phyloP scores from a whole-genome alignment of 2,888 invertebrate species.

The Tipula confusa region DNA sequence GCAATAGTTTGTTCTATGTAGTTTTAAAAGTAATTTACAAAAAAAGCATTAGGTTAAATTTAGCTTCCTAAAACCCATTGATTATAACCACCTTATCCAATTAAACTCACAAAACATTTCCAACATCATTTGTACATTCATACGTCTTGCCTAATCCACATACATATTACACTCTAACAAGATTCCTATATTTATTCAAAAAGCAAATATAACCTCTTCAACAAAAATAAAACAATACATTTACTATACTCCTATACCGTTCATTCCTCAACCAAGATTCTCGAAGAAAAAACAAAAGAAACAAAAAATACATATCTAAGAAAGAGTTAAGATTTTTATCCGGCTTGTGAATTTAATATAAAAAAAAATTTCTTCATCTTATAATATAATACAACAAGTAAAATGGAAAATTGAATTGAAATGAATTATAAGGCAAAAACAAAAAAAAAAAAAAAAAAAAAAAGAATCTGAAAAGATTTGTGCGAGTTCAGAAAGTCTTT shows the following conservation, averaged over 20 bases:
- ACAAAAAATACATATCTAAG: not conserved
- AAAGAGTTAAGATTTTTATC: conserved; percentile 25
- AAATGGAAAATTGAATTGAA: conserved; percentile 20
- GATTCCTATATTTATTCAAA: not conserved
- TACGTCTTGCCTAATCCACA: not conserved
- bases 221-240: not conserved
- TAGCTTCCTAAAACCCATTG: too few relatives aligned
- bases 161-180: not conserved
- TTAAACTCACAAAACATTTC: not conserved
- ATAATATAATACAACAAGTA: conserved; percentile 12
- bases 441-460: not conserved
- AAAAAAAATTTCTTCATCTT: conserved; percentile 3
- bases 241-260: not conserved
- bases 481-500: conserved; percentile 21
- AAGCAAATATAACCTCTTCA: not conserved
- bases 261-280: not conserved
- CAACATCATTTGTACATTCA: not conserved
- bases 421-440: not conserved
- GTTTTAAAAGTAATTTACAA: too few relatives aligned
- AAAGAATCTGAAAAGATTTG: not conserved
- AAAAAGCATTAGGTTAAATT: too few relatives aligned
- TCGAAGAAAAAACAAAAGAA: not conserved
- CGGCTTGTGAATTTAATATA: conserved; percentile 20
- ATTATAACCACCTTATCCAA: not conserved
- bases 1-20: too few relatives aligned